Base-by-base conservation (phyloP, 2,888 invertebrate species). In the Elmis aenea region DNA sequence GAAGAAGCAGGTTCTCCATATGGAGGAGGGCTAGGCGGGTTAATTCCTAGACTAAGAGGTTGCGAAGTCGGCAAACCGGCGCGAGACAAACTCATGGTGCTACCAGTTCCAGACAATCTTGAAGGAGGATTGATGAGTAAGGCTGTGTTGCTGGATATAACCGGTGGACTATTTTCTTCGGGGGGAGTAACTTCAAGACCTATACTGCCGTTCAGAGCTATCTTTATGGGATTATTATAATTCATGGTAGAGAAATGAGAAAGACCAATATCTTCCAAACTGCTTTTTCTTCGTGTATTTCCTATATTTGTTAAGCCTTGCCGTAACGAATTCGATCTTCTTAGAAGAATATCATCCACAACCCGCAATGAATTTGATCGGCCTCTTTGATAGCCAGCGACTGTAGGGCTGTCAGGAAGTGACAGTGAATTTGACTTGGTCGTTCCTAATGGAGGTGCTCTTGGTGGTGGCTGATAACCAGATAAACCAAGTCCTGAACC, bases 361-460 rank as follows among this genome's bases (percentile, higher is more conserved):
- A 91, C 86, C 50, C 91, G 76, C 44, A 91, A 74, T 26, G 90
- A 90, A 67, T 91, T 91, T 38, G 90, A 90, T 12, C 63, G 47
- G 45, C 85, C 85, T 48, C 89, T 76, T 58, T 85, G 80, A 55
- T 83, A 81, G 21, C 85, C 84, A 48, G 83, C 76, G 48, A 87
- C 83, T 40, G 87, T 87, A 32, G 89, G 88, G 66, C 88, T 90
- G 67, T 91, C 90, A 30, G 91, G 91, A 54, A 91, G 73, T 38
- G 89, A 90, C 51, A 91, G 75, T 35, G 90, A 90, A 71, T 91
- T 91, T 33, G 89, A 86, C 71, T 91, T 91, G 48, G 87, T 85
- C 49, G 81, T 83, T 49, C 80, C 79, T 45, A 89, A 74, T 30
- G 88, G 87, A 45, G 88, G 87, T 36, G 88, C 81, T 55, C 85